These are phyloP conservation scores for Nasonia oneida DNA, from an alignment of 2,888 invertebrate species.

Conservation along the genomic window DNA sequence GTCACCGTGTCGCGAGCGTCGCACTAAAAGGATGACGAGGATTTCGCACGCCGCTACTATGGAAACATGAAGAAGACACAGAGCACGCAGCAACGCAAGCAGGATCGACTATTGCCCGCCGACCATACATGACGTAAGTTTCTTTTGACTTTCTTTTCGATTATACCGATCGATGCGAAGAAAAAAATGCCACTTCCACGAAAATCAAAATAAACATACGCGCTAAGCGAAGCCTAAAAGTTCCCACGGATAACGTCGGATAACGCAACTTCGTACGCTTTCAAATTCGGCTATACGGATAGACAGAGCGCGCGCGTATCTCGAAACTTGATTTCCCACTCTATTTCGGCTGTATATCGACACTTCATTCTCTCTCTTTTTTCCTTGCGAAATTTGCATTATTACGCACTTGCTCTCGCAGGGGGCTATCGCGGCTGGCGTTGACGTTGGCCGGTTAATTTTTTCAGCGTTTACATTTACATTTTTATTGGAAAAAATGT, in stretches of 20 bases:
- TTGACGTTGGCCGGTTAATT: slow-evolving; percentile 30
- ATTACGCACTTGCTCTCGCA: neutral
- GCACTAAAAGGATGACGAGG: slow-evolving; percentile 68
- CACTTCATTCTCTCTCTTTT: neutral
- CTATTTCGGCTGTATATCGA: slow-evolving; percentile 27
- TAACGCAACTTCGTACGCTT: neutral
- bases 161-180: too few species aligned
- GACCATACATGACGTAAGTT: slow-evolving; percentile 78
- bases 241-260: neutral
- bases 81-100: slow-evolving; percentile 69
- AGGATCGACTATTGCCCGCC: slow-evolving; percentile 71
- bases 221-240: neutral
- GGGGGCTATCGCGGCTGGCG: neutral
- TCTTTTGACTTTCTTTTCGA: neutral
- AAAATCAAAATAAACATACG: neutral
- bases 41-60: slow-evolving; percentile 71
- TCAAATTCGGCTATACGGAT: neutral
- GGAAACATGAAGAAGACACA: slow-evolving; percentile 77
- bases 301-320: neutral
- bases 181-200: neutral
- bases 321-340: slow-evolving; percentile 34
- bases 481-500: slow-evolving; percentile 47
- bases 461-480: slow-evolving; percentile 44
- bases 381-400: slow-evolving; percentile 34
- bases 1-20: slow-evolving; percentile 12